Conservation (phyloP, 37 sponge, comb jelly and placozoan genomes). For the Haliclona indistincta region DNA sequence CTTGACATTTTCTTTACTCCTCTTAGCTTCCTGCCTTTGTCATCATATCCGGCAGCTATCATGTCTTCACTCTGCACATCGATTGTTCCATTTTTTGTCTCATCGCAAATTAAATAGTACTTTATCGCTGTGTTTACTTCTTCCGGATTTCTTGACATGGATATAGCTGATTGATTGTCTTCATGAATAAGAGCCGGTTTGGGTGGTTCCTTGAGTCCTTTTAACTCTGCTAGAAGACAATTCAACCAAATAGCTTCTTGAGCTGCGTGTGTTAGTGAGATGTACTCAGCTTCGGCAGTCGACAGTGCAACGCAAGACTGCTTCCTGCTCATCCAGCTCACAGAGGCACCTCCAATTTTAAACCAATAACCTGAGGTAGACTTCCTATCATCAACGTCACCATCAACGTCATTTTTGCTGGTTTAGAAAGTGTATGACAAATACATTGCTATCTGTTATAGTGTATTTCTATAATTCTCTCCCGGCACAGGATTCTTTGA, state of each 20-base stretch:
- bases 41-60: too few relatives aligned
- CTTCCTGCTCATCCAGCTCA: slow-evolving; percentile 43
- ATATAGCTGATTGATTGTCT: slow-evolving; percentile 48
- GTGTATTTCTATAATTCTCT: too few relatives aligned
- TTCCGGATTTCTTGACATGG: slow-evolving; percentile 34
- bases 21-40: too few relatives aligned
- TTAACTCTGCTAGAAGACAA: slow-evolving; percentile 19
- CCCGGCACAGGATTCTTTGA: too few relatives aligned
- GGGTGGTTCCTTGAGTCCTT: not conserved
- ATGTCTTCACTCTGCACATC: too few relatives aligned
- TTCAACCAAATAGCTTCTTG: slow-evolving; percentile 41
- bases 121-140: slow-evolving; percentile 31
- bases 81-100: slow-evolving; percentile 11
- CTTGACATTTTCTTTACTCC: too few relatives aligned
- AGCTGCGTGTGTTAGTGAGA: slow-evolving; percentile 35
- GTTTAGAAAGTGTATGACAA: too few relatives aligned
- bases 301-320: slow-evolving; percentile 32
- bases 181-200: slow-evolving; percentile 14
- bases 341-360: slow-evolving; percentile 3
- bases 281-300: too few relatives aligned
- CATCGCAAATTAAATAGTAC: slow-evolving; percentile 25
- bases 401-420: slow-evolving; percentile 33
- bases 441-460: too few relatives aligned
- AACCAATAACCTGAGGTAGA: too few relatives aligned
- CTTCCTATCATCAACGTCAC: slow-evolving; percentile 16